Evolutionary conservation across 2,888 invertebrate genomes (phyloP), one percentile per base, ranked within the genome.

Genomic region (Acronicta alni): DNA sequence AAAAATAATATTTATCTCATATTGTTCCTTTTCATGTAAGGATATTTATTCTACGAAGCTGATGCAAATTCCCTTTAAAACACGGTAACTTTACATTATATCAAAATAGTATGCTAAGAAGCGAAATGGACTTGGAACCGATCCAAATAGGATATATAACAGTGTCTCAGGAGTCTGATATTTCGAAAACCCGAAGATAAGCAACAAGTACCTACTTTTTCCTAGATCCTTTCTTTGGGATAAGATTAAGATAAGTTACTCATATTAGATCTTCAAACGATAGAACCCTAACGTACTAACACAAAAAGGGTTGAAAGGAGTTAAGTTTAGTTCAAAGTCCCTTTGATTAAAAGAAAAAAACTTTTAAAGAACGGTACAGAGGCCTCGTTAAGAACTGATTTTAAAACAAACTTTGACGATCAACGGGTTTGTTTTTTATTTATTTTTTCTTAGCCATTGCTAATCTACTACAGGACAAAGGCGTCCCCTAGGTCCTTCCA

Each of bases 141-240:
- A 59, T 70, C 70, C 70, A 70, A 70, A 70, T 37, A 57, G 60
- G 57, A 57, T 72, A 70, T 70, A 62, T 51, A 64, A 57, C 41
- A 53, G 26, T 58, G 55, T 68, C 56, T 60, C 58, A 23, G 39
- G 61, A 55, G 60, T 42, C 39, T 49, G 47, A 58, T 58, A 55
- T 62, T 55, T 35, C 57, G 47, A 51, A 61, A 61, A 72, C 48
- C 52, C 44, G 23, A 46, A 62, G 61, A 68, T 57, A 68, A 61
- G 73, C 64, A 68, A 73, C 64, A 72, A 68, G 61, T n/a, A n/a
- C n/a, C 71, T 52, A 45, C 53, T 64, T 37, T 52, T 32, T 55
- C 57, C 16, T 51, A 53, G 23, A 37, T 18, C 49, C 38, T 47
- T 64, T 42, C 41, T 39, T 49, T 38, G 48, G 17, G 46, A 41